Conservation (phyloP, 2,888 invertebrate genomes). For the Gisinianus flammeolus region DNA sequence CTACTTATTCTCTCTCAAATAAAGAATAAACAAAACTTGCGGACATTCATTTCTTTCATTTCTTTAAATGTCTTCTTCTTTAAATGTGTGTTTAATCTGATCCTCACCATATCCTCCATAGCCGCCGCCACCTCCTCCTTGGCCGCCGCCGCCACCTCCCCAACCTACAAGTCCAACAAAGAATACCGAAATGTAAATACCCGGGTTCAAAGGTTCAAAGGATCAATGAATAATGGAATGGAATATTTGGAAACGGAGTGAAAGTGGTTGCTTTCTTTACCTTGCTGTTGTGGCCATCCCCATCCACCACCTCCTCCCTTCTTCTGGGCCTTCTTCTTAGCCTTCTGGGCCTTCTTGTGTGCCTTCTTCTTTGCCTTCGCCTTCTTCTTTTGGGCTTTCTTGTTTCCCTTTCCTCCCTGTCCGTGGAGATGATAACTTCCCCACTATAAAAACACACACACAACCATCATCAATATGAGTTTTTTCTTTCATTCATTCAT, state of each 20-base stretch:
- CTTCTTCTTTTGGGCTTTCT: constrained; percentile 54
- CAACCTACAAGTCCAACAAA: constrained; percentile 38
- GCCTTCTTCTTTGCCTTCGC: constrained; percentile 57
- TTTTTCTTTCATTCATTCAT: not conserved
- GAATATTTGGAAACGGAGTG: too few relatives aligned
- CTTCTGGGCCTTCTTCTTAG: constrained; percentile 54
- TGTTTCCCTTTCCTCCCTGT: constrained; percentile 27
- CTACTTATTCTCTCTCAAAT: too few relatives aligned
- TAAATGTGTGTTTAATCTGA: too few relatives aligned
- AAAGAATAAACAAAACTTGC: too few relatives aligned
- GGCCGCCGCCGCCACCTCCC: constrained; percentile 42
- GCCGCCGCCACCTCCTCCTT: constrained; percentile 47
- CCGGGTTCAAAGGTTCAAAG: too few relatives aligned
- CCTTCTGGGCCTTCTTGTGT: constrained; percentile 52
- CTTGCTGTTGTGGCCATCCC: not conserved
- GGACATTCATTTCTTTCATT: too few relatives aligned
- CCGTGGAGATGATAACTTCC: constrained; percentile 58
- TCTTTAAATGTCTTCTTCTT: too few relatives aligned
- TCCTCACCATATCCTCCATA: constrained; percentile 39
- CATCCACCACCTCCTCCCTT: constrained; percentile 41
- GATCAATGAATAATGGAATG: too few relatives aligned
- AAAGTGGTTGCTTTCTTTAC: too few relatives aligned
- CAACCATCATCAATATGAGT: not conserved
- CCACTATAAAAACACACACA: constrained; percentile 43
- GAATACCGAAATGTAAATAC: too few relatives aligned